Conservation (phyloP, 2,113 vertebrate species). For the Syngnathus scovelli region DNA sequence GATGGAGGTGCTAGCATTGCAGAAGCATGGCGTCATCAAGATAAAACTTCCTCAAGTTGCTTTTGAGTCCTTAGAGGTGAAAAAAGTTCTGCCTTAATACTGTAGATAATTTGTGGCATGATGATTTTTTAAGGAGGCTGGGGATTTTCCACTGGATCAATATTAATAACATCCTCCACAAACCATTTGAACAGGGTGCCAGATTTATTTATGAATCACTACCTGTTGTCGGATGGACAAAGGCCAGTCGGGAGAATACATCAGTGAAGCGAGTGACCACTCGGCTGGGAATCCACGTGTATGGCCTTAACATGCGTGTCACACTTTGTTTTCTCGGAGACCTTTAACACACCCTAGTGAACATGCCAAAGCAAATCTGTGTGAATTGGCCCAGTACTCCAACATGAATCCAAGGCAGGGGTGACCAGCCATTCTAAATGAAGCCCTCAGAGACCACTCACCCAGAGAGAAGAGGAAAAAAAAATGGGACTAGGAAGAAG, state of each 20-base stretch:
- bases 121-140: conserved; percentile 63
- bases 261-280: conserved; percentile 46
- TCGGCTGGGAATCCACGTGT: conserved; percentile 59
- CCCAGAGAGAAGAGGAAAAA: conserved; percentile 45
- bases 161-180: conserved; percentile 42
- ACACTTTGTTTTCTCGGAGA: conserved; percentile 62
- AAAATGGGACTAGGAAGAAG: conserved; percentile 42
- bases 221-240: neutral
- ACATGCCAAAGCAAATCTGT: conserved; percentile 66
- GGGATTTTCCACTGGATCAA: conserved; percentile 56
- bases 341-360: conserved; percentile 67
- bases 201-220: conserved; percentile 15
- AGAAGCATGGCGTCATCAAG: conserved; percentile 40
- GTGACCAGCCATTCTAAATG: conserved; percentile 71
- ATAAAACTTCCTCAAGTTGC: conserved; percentile 39
- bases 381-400: conserved; percentile 56
- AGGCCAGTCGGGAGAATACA: conserved; percentile 22
- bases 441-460: conserved; percentile 72
- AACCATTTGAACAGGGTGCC: conserved; percentile 34
- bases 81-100: conserved; percentile 44
- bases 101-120: conserved; percentile 58
- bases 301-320: conserved; percentile 62
- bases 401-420: conserved; percentile 64
- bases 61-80: conserved; percentile 48
- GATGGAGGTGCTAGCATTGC: conserved; percentile 34